Evolutionary conservation across 2,797 vertebrate species (phyloP), one percentile per base, ranked within the genome.

Genomic region (Chloroceryle amazona): DNA sequence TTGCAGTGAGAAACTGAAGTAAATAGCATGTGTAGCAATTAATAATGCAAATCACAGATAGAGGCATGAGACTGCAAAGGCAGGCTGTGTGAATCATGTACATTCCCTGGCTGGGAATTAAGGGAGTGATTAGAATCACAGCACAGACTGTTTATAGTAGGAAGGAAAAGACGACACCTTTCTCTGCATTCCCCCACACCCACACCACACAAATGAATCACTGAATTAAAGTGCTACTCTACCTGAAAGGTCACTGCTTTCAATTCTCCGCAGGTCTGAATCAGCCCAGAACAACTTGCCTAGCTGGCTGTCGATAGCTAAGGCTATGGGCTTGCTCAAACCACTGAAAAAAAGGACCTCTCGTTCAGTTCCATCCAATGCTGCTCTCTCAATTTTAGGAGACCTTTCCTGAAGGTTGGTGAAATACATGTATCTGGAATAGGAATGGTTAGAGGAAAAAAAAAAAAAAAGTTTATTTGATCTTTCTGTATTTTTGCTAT

Each of bases 201-300:
- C 91, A 91, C 86, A 84, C 19, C 88, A 83, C 83, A 90, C 29
- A 35, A 76, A 92, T 90, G 94, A 96, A 87, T 95, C 86, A 96
- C 80, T 44, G 54, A 96, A 95, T 93, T 84, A 65, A 84, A 84
- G 74, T 85, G 94, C 60, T 80, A 72, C 76, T 97, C 97, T 98
- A 99, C 99, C 99, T 47, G 99, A 99, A 18, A 99, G 98, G 98
- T 99, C 99, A 89, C 99, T 99, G 98, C 99, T 99, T 97, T 99
- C 99, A 85, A 99, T 99, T 93, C 99, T 98, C 2, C 99, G 98
- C 95, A 99, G 98, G 96, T 99, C 99, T 29, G 99, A 99, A 96
- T 99, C 99, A 8, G 99, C 99, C 99, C 99, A 99, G 97, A 99
- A 99, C 74, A 99, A 98, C 93, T 99, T 99, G 89, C 99, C 99